Evolutionary conservation across 2,113 vertebrate genomes (phyloP).

Genomic region (Neodontobutis hainanensis): DNA sequence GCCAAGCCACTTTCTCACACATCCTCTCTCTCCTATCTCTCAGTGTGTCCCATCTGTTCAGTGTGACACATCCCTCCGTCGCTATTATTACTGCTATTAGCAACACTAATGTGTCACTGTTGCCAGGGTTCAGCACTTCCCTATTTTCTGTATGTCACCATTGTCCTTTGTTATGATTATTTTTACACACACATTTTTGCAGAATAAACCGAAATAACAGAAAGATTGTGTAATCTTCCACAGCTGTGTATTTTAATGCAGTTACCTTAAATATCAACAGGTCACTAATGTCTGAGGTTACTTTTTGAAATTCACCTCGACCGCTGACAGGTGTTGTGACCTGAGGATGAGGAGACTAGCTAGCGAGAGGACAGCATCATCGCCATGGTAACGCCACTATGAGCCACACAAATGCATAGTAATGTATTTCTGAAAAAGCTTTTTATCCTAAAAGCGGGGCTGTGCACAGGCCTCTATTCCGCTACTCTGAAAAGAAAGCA

Average conservation of each 20-base stretch:
- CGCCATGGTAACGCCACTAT: conserved; percentile 62
- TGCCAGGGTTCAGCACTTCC: conserved; percentile 55
- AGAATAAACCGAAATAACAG: too few relatives aligned
- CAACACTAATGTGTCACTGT: conserved; percentile 57
- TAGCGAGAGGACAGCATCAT: conserved; percentile 56
- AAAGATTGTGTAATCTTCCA: too few relatives aligned
- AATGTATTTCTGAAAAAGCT: conserved; percentile 30
- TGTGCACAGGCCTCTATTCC: conserved; percentile 33
- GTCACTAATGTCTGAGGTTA: conserved; percentile 6
- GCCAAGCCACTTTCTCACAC: conserved; percentile 58
- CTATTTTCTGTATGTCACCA: conserved; percentile 33
- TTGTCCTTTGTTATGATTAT: conserved; percentile 2
- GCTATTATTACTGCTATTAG: conserved; percentile 67
- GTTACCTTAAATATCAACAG: conserved; percentile 1
- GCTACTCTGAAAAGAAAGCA: conserved; percentile 35
- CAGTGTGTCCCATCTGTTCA: conserved; percentile 65
- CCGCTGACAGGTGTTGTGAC: conserved; percentile 40
- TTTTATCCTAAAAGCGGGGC: conserved; percentile 26
- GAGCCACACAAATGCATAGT: conserved; percentile 47
- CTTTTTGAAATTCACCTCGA: conserved; percentile 51
- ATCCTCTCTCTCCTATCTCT: conserved; percentile 36
- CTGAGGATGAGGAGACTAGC: conserved; percentile 23
- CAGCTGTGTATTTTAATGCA: too few relatives aligned
- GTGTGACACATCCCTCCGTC: conserved; percentile 52
- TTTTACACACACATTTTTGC: background rate